A percentile compares a stretch with the other conserved stretches of the same genome.
Conservation (phyloP, 2,797 vertebrate species). For the Euthynnus affinis region DNA sequence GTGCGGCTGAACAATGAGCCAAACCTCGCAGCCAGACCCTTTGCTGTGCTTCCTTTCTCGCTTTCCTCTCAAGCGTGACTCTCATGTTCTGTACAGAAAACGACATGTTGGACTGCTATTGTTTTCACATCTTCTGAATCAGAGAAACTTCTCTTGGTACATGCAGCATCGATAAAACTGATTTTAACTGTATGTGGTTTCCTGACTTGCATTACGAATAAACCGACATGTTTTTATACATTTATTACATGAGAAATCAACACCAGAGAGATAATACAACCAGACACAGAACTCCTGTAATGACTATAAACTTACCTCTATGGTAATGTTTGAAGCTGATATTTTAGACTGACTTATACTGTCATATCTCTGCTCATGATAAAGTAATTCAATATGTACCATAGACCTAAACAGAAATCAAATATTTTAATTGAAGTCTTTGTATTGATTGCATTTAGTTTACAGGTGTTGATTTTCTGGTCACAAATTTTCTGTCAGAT, state of each 20-base stretch:
- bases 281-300: background rate
- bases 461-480: too few relatives aligned
- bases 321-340: too few relatives aligned
- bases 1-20: constrained; percentile 43
- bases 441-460: too few relatives aligned
- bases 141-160: constrained; percentile 73
- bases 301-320: too few relatives aligned
- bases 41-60: constrained; percentile 40
- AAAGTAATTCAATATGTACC: too few relatives aligned
- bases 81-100: constrained; percentile 55
- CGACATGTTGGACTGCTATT: constrained; percentile 61
- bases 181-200: constrained; percentile 61
- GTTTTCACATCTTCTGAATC: constrained; percentile 47
- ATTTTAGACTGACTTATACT: too few relatives aligned
- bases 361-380: too few relatives aligned
- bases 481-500: too few relatives aligned
- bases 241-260: background rate
- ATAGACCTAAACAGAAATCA: too few relatives aligned
- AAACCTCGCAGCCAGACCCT: constrained; percentile 32
- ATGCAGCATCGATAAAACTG: constrained; percentile 84
- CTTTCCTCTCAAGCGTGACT: constrained; percentile 40
- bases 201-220: background rate
- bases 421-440: too few relatives aligned
- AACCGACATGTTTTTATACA: background rate
- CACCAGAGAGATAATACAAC: background rate